phyloP scores from a whole-genome alignment of 2,113 vertebrate genomes.

The Motacilla alba region DNA sequence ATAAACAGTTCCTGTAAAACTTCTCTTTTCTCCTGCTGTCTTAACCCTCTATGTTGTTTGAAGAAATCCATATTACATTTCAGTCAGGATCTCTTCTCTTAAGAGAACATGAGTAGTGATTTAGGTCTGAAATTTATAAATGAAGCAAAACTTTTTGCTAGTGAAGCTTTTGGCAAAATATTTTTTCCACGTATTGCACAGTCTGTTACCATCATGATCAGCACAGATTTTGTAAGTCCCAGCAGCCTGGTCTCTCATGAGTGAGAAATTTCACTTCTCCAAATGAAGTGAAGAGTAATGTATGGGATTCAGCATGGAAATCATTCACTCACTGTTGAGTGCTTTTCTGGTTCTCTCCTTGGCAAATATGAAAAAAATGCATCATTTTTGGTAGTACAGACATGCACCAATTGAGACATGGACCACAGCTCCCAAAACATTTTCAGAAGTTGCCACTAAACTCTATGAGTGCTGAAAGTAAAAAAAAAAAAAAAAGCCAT shows the following conservation, averaged over 20 bases:
- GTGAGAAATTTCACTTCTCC: conserved; percentile 8
- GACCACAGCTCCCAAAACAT: neutral
- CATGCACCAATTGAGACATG: neutral
- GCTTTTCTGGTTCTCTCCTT: neutral
- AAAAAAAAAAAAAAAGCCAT: neutral
- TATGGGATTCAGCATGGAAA: neutral
- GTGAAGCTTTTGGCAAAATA: neutral
- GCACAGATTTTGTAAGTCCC: conserved; percentile 29
- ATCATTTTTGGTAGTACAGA: neutral
- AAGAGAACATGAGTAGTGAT: neutral
- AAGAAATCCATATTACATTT: neutral
- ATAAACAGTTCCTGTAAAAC: conserved; percentile 46
- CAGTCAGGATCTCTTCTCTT: neutral
- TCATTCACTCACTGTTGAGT: neutral
- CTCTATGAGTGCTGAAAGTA: neutral
- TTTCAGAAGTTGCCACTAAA: neutral
- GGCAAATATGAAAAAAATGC: neutral
- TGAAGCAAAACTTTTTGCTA: neutral
- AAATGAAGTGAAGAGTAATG: neutral
- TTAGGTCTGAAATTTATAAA: conserved; percentile 9
- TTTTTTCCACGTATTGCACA: neutral
- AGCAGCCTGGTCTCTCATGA: conserved; percentile 39
- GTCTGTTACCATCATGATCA: neutral
- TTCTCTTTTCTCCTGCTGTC: neutral
- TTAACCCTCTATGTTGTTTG: conserved; percentile 20